Percentiles rank a stretch among this genome's conserved stretches.
Evolutionary conservation across 2,888 invertebrate species (phyloP).

Genomic region (Standfussiana lucernea): DNA sequence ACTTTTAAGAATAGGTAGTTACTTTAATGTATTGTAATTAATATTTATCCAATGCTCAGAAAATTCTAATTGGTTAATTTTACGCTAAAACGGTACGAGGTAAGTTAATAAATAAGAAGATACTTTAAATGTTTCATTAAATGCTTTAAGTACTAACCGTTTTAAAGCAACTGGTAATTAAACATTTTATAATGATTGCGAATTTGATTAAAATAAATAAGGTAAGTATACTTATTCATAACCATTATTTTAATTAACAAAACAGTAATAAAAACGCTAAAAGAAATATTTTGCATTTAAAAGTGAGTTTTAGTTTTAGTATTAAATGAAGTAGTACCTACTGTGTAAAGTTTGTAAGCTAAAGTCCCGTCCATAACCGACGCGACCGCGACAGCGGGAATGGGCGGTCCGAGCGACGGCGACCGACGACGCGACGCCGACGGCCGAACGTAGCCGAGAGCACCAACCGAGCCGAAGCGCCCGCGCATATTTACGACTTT

Average conservation of each 20-base stretch:
- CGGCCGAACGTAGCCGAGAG: slow-evolving; percentile 51
- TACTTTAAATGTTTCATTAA: slow-evolving; percentile 32
- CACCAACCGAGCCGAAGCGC: slow-evolving; percentile 51
- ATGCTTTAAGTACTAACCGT: slow-evolving; percentile 31
- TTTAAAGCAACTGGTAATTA: slow-evolving; percentile 34
- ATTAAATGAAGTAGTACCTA: slow-evolving; percentile 24
- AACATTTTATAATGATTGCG: slow-evolving; percentile 43
- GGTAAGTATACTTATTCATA: slow-evolving; percentile 20
- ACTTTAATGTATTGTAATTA: slow-evolving; percentile 46
- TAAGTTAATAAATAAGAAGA: slow-evolving; percentile 13
- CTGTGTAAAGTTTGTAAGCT: slow-evolving; percentile 38
- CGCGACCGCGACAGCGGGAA: too few relatives aligned
- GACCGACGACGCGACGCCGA: too few relatives aligned
- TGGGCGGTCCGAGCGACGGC: slow-evolving; percentile 59
- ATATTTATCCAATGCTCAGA: slow-evolving; percentile 14
- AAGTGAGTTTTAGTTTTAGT: slow-evolving; percentile 45
- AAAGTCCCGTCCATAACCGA: slow-evolving; percentile 63
- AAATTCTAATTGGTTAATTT: slow-evolving; percentile 35
- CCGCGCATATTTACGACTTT: slow-evolving; percentile 65
- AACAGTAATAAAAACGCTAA: slow-evolving; percentile 37
- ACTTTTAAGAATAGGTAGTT: slow-evolving; percentile 16
- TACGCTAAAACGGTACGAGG: slow-evolving; percentile 15
- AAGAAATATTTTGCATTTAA: slow-evolving; percentile 17
- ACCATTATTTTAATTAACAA: slow-evolving; percentile 43
- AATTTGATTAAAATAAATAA: slow-evolving; percentile 38